Evolutionary conservation across 1,140 invertebrate species (phyloP).

Genomic region (Acromyrmex echinatior): DNA sequence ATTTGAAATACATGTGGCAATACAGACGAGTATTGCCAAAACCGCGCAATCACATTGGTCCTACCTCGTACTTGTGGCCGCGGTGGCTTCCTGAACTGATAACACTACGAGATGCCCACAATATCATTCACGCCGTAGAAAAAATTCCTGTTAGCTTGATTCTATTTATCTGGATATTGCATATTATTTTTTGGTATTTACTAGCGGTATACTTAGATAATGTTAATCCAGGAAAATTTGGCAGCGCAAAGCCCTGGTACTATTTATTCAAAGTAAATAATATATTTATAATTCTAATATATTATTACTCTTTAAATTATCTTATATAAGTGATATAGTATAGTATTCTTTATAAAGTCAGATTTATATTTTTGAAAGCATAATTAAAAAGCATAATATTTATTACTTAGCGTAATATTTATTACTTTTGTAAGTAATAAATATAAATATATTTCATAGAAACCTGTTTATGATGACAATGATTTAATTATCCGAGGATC

Average conservation of each 20-base stretch:
- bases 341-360: not conserved
- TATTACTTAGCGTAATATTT: too few species aligned
- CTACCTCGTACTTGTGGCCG: constrained; percentile 18
- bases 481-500: constrained; percentile 62
- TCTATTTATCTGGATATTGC: constrained; percentile 63
- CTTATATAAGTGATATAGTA: not conserved
- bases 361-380: not conserved
- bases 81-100: constrained; percentile 37
- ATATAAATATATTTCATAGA: constrained; percentile 16
- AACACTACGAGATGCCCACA: constrained; percentile 9
- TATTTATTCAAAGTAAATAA: constrained; percentile 68
- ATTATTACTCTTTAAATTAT: not conserved
- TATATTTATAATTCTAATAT: not conserved
- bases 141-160: constrained; percentile 54
- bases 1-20: constrained; percentile 9
- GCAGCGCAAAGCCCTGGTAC: constrained; percentile 67
- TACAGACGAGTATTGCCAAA: not conserved
- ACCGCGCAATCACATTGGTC: not conserved
- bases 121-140: constrained; percentile 53
- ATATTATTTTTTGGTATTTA: constrained; percentile 70
- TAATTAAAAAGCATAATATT: too few species aligned
- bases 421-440: not conserved
- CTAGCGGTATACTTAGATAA: constrained; percentile 72
- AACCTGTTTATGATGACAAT: not conserved
- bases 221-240: constrained; percentile 70